phyloP scores from a whole-genome alignment of 2,113 vertebrate species.

The Eclectus roratus region DNA sequence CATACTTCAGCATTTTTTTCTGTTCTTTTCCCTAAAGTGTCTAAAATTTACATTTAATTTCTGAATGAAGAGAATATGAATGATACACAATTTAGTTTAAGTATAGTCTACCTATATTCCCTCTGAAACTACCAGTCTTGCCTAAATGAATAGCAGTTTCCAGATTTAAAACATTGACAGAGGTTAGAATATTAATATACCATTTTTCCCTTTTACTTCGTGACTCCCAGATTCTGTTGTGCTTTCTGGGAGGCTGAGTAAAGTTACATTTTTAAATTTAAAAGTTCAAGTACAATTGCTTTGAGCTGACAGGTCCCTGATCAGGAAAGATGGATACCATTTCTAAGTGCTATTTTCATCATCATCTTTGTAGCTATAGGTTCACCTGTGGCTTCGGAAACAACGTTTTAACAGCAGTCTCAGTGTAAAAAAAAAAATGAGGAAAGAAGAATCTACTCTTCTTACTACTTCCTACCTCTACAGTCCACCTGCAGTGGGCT shows the following conservation, averaged over 20 bases:
- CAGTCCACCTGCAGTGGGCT: neutral
- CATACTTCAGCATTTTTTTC: constrained; percentile 12
- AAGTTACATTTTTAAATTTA: neutral
- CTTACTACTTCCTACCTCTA: neutral
- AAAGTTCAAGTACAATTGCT: neutral
- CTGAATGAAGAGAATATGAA: constrained; percentile 13
- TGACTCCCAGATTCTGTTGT: neutral
- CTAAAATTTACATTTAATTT: neutral
- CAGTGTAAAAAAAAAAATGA: neutral
- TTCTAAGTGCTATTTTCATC: neutral
- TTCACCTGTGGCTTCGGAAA: neutral
- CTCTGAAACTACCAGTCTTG: neutral
- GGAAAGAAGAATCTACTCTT: neutral
- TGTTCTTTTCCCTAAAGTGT: constrained; percentile 32
- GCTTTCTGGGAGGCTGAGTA: neutral
- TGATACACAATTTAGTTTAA: neutral
- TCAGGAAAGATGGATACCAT: neutral
- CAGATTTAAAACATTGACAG: neutral
- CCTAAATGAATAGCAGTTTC: neutral
- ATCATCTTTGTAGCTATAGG: neutral
- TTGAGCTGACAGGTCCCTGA: neutral
- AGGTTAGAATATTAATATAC: neutral
- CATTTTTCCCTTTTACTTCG: neutral
- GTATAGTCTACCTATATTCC: neutral
- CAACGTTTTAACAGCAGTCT: neutral